Conservation (phyloP, 2,113 vertebrate species). For the Dromaius novaehollandiae region DNA sequence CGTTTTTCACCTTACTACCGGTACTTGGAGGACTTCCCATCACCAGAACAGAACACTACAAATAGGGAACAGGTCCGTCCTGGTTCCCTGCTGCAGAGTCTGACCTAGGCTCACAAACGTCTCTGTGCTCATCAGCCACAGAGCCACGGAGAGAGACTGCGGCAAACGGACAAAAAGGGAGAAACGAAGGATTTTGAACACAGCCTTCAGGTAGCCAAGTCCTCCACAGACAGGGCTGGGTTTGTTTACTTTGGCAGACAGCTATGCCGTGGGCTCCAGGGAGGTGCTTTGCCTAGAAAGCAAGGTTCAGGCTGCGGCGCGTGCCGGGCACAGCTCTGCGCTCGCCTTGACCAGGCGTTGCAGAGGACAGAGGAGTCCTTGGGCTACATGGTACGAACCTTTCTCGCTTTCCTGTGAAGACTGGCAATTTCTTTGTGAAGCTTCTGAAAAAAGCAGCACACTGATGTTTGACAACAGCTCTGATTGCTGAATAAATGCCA, state of each 20-base stretch:
- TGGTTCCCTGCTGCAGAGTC: too few species aligned
- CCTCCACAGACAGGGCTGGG: background rate
- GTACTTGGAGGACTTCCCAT: too few species aligned
- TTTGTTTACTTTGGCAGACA: background rate
- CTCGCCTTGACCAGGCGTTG: background rate
- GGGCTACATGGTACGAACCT: background rate
- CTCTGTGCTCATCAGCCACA: background rate
- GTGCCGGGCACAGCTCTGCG: accelerated
- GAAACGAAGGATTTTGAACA: background rate
- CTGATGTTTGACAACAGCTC: slow-evolving; percentile 19
- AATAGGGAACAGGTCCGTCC: too few species aligned
- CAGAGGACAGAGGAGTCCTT: background rate
- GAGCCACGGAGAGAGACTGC: accelerated
- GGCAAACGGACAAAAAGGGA: background rate
- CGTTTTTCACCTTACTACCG: too few species aligned
- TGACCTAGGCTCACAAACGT: too few species aligned
- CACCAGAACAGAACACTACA: too few species aligned
- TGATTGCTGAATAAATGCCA: background rate
- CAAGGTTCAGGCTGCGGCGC: accelerated
- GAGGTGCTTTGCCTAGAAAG: background rate
- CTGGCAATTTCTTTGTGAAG: background rate
- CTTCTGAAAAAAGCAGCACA: background rate
- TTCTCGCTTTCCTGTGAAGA: background rate
- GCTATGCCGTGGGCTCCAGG: background rate
- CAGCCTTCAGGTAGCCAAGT: background rate